Evolutionary conservation across 2,113 vertebrate species (phyloP), one percentile per base, ranked within the genome.

Genomic region (Centrocercus urophasianus): DNA sequence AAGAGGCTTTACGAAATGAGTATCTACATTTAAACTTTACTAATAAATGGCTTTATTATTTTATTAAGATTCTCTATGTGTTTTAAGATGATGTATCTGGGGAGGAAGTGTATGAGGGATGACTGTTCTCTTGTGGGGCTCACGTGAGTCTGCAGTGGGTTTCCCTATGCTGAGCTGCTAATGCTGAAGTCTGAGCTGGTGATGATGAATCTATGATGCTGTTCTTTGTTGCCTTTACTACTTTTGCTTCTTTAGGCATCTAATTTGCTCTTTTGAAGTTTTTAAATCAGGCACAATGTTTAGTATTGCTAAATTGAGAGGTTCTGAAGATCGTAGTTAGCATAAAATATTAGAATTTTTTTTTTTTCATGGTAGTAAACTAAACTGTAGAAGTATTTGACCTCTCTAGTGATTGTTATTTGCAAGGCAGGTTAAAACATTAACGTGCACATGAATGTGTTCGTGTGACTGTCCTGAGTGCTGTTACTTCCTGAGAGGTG

Each of bases 381-480:
- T 19, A 12, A 70, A 38, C 5, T 5, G 47, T 45, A 43, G 50
- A 54, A 65, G 11, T 10, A 2, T 36, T 56, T 47, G 34, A 17
- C 66, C 14, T 15, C 11, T 73, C 11, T 17, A 20, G 56, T 22
- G 30, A 43, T 13, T 13, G 30, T 28, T 48, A 10, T 28, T 40
- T 32, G 25, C 15, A 13, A 47, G 12, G 24, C 0, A 0, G 21
- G 12, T 19, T 47, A 5, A 54, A 64, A 47, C 8, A 0, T 8
- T 7, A 42, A 27, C 10, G 1, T 40, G 2, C 1, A 1, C 0
- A 0, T 6, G 11, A 47, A 14, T 21, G 1, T 38, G 4, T 30
- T 48, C 3, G 1, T 1, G 8, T 0, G 3, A 16, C 10, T 11
- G 57, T 27, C 3, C 2, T 0, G 21, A 63, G 61, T 7, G 5